Evolutionary conservation across 2,797 vertebrate genomes (phyloP).

Genomic region (Rhinichthys osculus): DNA sequence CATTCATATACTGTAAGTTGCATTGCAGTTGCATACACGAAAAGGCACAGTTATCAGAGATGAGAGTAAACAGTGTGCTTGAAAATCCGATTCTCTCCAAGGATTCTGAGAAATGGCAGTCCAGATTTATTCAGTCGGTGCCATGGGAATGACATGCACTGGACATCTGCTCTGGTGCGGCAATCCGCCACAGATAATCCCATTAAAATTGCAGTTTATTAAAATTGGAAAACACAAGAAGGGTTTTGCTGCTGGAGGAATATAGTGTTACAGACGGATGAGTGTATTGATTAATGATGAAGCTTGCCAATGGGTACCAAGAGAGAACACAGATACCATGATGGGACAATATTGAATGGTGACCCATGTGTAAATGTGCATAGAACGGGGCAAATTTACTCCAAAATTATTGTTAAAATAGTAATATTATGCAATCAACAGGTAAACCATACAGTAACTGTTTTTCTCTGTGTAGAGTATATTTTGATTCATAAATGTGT

Average conservation of each 20-base stretch:
- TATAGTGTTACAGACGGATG: conserved; percentile 46
- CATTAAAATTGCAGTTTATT: conserved; percentile 62
- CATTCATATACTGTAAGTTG: background rate
- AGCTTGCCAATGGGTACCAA: conserved; percentile 21
- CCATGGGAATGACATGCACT: conserved; percentile 49
- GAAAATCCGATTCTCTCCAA: conserved; percentile 44
- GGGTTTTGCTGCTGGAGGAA: conserved; percentile 49
- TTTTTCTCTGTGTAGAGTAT: background rate
- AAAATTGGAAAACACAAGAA: conserved; percentile 54
- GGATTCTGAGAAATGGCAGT: conserved; percentile 45
- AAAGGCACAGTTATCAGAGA: conserved; percentile 28
- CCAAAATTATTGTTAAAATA: background rate
- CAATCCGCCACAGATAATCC: conserved; percentile 57
- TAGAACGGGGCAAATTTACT: background rate
- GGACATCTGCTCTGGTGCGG: conserved; percentile 58
- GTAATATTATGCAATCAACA: background rate
- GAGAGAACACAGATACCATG: conserved; percentile 6
- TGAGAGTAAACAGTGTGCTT: conserved; percentile 38
- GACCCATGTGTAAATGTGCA: background rate
- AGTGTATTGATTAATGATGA: conserved; percentile 56
- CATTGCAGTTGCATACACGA: background rate
- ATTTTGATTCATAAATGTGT: conserved; percentile 15
- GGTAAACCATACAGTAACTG: conserved; percentile 2
- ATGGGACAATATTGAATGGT: background rate
- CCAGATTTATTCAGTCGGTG: conserved; percentile 47